Base-by-base conservation (phyloP, 2,113 vertebrate species). In the Zosterops lateralis region DNA sequence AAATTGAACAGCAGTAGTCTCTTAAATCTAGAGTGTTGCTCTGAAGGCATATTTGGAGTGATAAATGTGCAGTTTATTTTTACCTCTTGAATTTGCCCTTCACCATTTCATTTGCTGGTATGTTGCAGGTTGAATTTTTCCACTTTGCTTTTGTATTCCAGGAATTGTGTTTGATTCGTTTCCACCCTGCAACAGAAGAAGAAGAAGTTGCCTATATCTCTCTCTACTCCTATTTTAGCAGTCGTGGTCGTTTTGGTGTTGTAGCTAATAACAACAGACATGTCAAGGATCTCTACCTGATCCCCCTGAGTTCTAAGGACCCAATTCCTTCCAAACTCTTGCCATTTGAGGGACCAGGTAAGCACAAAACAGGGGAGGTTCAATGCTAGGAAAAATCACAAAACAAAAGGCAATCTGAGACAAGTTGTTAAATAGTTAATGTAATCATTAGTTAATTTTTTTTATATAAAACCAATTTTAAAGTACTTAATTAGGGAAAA, bases 151-250 rank as follows among this genome's bases (percentile, higher is more conserved):
- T 93, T 97, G 89, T 81, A 38, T 91, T 95, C 34, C 93, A 99
- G 99, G 99, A 99, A 82, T 96, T 99, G 88, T 99, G 99, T 92
- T 98, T 99, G 96, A 98, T 99, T 81, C 99, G 99, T 34, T 99
- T 99, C 95, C 99, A 99, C 71, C 99, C 99, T 28, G 98, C 99
- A 36, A 99, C 99, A 61, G 99, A 99, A 92, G 99, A 99, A 77
- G 99, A 99, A 84, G 99, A 99, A 92, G 99, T 99, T 68, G 99
- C 99, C 94, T 99, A 99, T 90, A 98, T 99, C 64, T 99, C 99
- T 67, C 98, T 99, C 38, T 99, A 99, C 98, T 99, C 99, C 61
- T 99, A 99, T 97, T 99, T 99, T 93, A 99, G 98, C 98, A 99
- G 99, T 97, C 98, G 99, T 77, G 98, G 98, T 83, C 98, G 99